These are phyloP conservation scores for Papilio polyxenes DNA, from an alignment of 1,140 invertebrate species.

Conservation along the genomic window DNA sequence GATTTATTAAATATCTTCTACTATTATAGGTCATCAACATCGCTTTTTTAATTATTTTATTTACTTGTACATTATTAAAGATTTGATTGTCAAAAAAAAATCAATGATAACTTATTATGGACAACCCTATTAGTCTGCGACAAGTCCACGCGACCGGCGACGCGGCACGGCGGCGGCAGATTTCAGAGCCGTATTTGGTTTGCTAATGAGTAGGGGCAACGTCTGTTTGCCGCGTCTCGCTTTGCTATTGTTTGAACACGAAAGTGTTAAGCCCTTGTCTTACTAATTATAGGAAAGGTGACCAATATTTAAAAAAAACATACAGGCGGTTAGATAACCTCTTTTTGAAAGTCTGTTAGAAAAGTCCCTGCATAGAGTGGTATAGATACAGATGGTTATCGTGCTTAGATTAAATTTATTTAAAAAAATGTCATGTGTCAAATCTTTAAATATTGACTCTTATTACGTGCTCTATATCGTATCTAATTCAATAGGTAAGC, in stretches of 20 bases:
- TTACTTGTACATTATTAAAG: no score
- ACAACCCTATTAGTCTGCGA: neutral
- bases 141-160: neutral
- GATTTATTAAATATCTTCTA: no score
- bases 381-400: no score
- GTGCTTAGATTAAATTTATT: no score
- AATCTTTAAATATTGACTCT: neutral
- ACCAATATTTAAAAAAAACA: neutral
- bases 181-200: conserved; percentile 35
- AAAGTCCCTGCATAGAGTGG: no score
- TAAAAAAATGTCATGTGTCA: no score
- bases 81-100: neutral
- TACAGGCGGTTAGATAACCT: no score
- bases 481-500: neutral
- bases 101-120: neutral
- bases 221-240: neutral
- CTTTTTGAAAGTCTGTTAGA: no score
- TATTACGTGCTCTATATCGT: neutral
- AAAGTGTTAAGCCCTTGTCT: neutral
- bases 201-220: conserved; percentile 26
- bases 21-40: no score
- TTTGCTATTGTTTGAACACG: neutral
- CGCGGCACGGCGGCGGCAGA: neutral
- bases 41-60: no score
- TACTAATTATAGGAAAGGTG: neutral